Percentiles rank a stretch among this genome's conserved stretches.
Conservation (phyloP, 2,797 vertebrate species). For the Falco novaeseelandiae region DNA sequence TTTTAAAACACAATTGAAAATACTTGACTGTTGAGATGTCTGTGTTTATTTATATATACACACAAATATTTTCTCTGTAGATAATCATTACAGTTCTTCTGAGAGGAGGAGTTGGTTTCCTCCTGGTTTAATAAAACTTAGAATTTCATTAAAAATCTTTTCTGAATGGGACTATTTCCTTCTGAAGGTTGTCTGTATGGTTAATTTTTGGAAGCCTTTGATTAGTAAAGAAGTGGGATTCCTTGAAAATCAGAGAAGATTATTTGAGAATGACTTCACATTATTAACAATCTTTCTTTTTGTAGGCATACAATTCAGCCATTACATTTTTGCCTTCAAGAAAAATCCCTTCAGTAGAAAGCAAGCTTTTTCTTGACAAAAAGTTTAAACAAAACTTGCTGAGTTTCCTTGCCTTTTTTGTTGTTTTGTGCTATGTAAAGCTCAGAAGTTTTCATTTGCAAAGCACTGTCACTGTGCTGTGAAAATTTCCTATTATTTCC, state of each 20-base stretch:
- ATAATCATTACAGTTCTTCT: constrained; percentile 51
- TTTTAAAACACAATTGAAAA: constrained; percentile 21
- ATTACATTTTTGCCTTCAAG: neutral
- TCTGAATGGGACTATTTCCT: neutral
- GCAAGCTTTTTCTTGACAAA: neutral
- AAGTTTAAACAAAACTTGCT: neutral
- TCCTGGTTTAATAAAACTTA: constrained; percentile 30
- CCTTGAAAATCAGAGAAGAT: neutral
- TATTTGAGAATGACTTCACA: neutral
- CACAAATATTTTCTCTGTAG: neutral
- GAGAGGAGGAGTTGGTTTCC: neutral
- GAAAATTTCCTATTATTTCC: neutral
- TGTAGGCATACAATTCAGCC: neutral
- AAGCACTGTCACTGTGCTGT: neutral
- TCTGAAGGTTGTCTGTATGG: neutral
- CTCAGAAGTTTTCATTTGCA: neutral
- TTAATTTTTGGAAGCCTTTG: neutral
- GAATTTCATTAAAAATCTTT: constrained; percentile 28
- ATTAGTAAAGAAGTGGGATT: neutral
- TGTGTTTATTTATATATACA: constrained; percentile 1
- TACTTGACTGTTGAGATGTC: neutral
- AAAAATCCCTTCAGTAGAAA: neutral
- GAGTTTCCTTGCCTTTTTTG: neutral
- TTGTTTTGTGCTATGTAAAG: neutral
- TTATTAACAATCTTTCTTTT: neutral